These are phyloP conservation scores for Aegotheles bennettii DNA, from an alignment of 2,113 vertebrate species.

Conservation along the genomic window DNA sequence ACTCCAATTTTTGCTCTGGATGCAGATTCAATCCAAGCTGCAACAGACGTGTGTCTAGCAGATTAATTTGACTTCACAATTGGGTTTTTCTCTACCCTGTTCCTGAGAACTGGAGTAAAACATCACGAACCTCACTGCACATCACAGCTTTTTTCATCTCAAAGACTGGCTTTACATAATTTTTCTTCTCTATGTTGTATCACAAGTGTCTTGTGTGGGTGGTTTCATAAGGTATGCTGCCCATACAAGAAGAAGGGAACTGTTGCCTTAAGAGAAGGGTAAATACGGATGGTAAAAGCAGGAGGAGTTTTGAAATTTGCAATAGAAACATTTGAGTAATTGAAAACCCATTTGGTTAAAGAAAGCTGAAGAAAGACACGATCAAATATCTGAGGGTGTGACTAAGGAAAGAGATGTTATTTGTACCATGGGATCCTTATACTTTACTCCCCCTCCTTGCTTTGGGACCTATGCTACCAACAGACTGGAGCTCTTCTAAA, in stretches of 20 bases:
- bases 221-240: rapidly evolving
- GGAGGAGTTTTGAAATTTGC: not conserved
- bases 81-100: not conserved
- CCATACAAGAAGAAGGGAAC: not conserved
- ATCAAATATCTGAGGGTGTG: not conserved
- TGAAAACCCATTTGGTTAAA: not conserved
- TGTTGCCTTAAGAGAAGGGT: not conserved
- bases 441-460: not conserved
- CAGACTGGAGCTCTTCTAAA: not conserved
- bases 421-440: not conserved
- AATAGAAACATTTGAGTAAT: not conserved
- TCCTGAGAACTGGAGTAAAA: not conserved
- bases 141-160: not conserved
- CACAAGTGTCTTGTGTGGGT: not conserved
- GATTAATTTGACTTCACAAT: not conserved
- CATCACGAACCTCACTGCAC: not conserved
- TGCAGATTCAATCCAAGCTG: not conserved
- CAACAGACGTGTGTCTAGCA: not conserved
- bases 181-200: not conserved
- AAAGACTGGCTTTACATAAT: not conserved
- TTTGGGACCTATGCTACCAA: not conserved
- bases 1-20: not conserved
- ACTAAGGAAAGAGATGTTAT: not conserved
- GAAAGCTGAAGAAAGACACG: not conserved
- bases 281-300: not conserved